Conservation (phyloP, 2,113 vertebrate genomes). For the Naja naja region DNA sequence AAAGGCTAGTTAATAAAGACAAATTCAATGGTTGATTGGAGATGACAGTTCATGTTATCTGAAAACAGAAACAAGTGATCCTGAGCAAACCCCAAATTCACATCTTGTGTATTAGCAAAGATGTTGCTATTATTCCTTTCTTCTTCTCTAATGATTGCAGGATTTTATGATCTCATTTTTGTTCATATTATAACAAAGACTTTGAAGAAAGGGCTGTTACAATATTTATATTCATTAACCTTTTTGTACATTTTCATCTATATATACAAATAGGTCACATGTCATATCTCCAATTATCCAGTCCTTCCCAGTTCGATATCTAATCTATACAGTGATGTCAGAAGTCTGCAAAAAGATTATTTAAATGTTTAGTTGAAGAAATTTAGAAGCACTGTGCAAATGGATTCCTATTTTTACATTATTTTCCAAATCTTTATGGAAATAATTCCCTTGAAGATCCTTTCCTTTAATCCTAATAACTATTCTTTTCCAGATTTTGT, state of each 20-base stretch:
- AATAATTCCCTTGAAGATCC: neutral
- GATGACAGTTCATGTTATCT: slow-evolving; percentile 5
- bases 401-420: neutral
- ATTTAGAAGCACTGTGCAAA: neutral
- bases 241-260: neutral
- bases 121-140: neutral
- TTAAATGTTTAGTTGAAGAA: neutral
- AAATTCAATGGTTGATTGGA: slow-evolving; percentile 1
- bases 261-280: neutral
- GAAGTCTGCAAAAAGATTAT: neutral
- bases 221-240: neutral
- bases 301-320: neutral
- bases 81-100: neutral
- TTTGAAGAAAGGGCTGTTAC: neutral
- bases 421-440: neutral
- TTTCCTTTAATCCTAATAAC: neutral
- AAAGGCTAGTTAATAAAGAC: slow-evolving; percentile 5
- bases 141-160: slow-evolving; percentile 5
- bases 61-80: neutral
- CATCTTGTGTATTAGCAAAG: neutral
- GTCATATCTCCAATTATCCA: neutral
- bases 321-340: neutral
- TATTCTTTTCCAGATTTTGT: neutral
- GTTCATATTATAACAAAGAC: slow-evolving; percentile 26
- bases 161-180: neutral